These are phyloP conservation scores for Isotomurus palustris DNA, from an alignment of 2,888 invertebrate genomes.

Conservation along the genomic window DNA sequence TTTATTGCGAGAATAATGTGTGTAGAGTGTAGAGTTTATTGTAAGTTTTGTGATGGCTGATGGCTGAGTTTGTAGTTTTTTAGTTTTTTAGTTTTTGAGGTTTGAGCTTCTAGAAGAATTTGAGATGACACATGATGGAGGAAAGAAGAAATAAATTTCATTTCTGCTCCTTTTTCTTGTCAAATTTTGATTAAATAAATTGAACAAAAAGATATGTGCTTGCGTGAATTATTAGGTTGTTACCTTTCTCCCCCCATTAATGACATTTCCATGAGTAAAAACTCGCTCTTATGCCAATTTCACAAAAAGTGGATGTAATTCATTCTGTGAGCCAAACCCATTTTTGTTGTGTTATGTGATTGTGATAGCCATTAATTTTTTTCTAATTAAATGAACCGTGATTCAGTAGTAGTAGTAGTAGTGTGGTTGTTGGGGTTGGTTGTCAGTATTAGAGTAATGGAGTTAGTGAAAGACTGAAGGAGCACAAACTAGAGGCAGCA, in stretches of 20 bases:
- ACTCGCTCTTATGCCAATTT: slow-evolving; percentile 13
- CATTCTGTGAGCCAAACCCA: slow-evolving; percentile 8
- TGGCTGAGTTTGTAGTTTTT: no score
- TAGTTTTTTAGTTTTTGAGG: no score
- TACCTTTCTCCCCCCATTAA: slow-evolving; percentile 5
- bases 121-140: background rate
- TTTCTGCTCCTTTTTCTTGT: slow-evolving; percentile 12
- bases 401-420: no score
- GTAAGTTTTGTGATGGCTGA: no score
- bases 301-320: slow-evolving; percentile 13
- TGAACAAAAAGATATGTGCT: background rate
- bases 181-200: slow-evolving; percentile 2
- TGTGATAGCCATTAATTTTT: background rate
- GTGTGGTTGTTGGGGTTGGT: no score
- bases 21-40: no score
- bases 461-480: no score
- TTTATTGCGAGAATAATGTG: no score
- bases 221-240: slow-evolving; percentile 13
- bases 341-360: slow-evolving; percentile 2
- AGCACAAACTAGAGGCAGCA: no score
- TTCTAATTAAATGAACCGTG: no score
- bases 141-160: slow-evolving; percentile 15
- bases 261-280: slow-evolving; percentile 10
- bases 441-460: no score
- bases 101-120: no score